phyloP scores from a whole-genome alignment of 1,140 invertebrate genomes.

The Euschistus heros region DNA sequence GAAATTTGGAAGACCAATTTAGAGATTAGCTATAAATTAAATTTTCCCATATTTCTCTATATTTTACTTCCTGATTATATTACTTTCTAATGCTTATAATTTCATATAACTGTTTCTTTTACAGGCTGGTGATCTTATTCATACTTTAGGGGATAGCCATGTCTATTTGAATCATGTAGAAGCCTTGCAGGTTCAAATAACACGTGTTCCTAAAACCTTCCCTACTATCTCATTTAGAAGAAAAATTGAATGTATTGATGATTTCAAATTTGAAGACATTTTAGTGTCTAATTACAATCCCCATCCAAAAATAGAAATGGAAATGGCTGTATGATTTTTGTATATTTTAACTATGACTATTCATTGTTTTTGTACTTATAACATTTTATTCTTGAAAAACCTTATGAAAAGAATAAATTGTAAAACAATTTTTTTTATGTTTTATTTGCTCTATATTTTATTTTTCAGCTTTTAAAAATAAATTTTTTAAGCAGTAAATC shows the following conservation, averaged over 20 bases:
- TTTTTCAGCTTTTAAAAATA: too few species aligned
- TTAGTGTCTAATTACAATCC: slow-evolving; percentile 79
- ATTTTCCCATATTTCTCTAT: too few species aligned
- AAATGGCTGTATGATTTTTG: slow-evolving; percentile 82
- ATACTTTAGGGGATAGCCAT: slow-evolving; percentile 94
- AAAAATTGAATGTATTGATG: slow-evolving; percentile 65
- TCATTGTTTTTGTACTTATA: too few species aligned
- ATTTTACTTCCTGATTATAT: too few species aligned
- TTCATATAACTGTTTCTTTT: slow-evolving; percentile 11
- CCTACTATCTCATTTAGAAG: slow-evolving; percentile 69
- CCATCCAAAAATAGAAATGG: slow-evolving; percentile 83
- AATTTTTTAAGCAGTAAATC: too few species aligned
- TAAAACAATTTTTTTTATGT: too few species aligned
- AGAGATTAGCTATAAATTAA: too few species aligned
- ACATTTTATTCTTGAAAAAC: too few species aligned
- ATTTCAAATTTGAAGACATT: slow-evolving; percentile 86
- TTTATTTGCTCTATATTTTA: too few species aligned
- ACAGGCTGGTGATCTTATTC: slow-evolving; percentile 85
- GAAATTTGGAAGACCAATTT: too few species aligned
- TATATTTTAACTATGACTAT: background rate
- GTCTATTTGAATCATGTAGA: slow-evolving; percentile 89
- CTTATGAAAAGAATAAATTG: too few species aligned
- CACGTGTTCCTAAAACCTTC: slow-evolving; percentile 51
- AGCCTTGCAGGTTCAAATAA: slow-evolving; percentile 71
- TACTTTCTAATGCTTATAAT: too few species aligned